Conservation (phyloP, 2,113 vertebrate species). For the Gopherus evgoodei region DNA sequence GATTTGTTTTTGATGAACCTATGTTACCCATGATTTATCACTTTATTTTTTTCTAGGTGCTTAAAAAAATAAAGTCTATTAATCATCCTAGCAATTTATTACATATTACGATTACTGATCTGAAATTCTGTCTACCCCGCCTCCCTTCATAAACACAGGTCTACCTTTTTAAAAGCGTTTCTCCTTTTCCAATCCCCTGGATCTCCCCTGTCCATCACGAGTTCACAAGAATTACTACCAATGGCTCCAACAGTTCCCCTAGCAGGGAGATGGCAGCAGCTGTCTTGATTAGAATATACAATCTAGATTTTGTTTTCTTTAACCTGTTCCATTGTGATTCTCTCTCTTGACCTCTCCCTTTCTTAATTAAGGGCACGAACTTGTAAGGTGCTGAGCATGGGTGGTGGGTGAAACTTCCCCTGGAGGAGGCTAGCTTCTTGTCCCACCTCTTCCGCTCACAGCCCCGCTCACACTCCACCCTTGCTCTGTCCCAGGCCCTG, state of each 20-base stretch:
- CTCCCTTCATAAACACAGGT: not conserved
- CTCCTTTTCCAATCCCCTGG: not conserved
- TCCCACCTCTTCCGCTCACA: too few species aligned
- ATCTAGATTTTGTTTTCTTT: not conserved
- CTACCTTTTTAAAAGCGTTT: not conserved
- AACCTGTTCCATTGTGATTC: not conserved
- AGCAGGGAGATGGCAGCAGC: not conserved
- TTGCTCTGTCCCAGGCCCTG: too few species aligned
- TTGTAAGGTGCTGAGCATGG: not conserved
- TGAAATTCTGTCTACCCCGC: not conserved
- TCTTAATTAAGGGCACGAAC: not conserved
- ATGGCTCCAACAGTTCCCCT: not conserved
- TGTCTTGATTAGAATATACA: not conserved
- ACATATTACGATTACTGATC: not conserved
- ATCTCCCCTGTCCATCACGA: not conserved
- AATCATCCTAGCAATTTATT: slow-evolving; percentile 28
- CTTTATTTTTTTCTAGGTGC: slow-evolving; percentile 22
- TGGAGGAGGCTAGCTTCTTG: too few species aligned
- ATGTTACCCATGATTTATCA: slow-evolving; percentile 14
- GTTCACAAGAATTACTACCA: not conserved
- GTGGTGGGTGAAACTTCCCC: too few species aligned
- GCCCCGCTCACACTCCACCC: too few species aligned
- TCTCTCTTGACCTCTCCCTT: not conserved
- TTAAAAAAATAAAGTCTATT: slow-evolving; percentile 35
- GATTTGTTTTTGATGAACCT: slow-evolving; percentile 40